These are phyloP conservation scores for Pica pica DNA, from an alignment of 2,113 vertebrate species.

Conservation along the genomic window DNA sequence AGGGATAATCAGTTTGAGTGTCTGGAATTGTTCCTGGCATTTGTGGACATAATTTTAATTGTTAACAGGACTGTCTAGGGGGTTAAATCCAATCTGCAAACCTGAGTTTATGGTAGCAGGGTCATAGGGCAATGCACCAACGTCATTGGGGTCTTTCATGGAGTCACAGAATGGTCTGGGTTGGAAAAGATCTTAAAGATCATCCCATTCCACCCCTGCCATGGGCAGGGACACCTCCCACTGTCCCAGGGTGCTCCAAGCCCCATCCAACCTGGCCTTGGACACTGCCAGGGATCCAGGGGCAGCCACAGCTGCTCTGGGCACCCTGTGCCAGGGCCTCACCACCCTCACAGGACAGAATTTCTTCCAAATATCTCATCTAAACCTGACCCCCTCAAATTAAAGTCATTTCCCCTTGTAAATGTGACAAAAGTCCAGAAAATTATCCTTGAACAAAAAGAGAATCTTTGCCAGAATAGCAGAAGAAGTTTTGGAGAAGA, in stretches of 20 bases:
- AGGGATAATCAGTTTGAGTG: accelerated
- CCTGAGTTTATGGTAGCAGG: background rate
- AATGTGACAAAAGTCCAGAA: background rate
- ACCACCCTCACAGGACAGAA: accelerated
- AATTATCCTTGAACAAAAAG: background rate
- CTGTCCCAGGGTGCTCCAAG: accelerated
- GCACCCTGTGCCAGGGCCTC: background rate
- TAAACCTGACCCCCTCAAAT: background rate
- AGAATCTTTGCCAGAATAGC: background rate
- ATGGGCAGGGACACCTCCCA: background rate
- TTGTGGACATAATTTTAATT: accelerated
- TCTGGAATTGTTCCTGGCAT: background rate
- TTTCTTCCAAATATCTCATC: background rate
- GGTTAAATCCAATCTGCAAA: background rate
- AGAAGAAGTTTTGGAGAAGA: background rate
- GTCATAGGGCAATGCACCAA: background rate
- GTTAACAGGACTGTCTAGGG: accelerated
- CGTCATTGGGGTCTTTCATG: background rate
- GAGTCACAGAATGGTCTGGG: background rate
- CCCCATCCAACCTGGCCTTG: accelerated
- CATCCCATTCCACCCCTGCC: accelerated
- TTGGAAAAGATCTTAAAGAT: background rate
- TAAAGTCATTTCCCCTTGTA: background rate
- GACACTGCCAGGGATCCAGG: background rate
- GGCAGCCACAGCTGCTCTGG: background rate